Evolutionary conservation across 2,797 vertebrate species (phyloP).

Genomic region (Poecilia picta): DNA sequence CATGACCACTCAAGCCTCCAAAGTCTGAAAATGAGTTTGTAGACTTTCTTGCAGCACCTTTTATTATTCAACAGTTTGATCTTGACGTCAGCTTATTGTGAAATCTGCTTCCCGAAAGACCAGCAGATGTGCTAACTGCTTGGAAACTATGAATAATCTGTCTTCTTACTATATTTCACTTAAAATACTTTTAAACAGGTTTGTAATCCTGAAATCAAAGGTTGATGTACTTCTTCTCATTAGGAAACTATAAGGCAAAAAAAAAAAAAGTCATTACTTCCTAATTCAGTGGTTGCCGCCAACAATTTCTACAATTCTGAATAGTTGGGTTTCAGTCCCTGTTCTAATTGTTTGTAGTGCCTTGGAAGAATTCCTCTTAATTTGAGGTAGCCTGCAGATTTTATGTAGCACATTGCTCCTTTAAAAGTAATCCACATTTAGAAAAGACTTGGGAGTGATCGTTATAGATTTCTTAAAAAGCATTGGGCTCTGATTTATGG

Average conservation of each 20-base stretch:
- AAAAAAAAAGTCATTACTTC: background rate
- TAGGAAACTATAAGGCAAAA: background rate
- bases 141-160: slow-evolving; percentile 1
- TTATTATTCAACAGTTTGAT: background rate
- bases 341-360: background rate
- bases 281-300: background rate
- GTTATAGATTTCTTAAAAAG: background rate
- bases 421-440: background rate
- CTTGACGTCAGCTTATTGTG: background rate
- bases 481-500: background rate
- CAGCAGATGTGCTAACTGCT: background rate
- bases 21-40: background rate
- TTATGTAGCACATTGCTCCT: background rate
- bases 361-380: background rate
- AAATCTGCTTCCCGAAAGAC: background rate
- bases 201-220: background rate
- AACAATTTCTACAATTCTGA: slow-evolving; percentile 32
- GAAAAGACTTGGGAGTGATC: background rate
- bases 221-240: background rate
- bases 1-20: background rate
- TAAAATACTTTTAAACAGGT: background rate
- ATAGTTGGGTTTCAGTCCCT: background rate
- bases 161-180: background rate
- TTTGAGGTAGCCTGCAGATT: background rate
- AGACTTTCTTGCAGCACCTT: background rate